Base-by-base conservation (phyloP, 2,888 invertebrate genomes). In the Rhorus exstirpatorius region DNA sequence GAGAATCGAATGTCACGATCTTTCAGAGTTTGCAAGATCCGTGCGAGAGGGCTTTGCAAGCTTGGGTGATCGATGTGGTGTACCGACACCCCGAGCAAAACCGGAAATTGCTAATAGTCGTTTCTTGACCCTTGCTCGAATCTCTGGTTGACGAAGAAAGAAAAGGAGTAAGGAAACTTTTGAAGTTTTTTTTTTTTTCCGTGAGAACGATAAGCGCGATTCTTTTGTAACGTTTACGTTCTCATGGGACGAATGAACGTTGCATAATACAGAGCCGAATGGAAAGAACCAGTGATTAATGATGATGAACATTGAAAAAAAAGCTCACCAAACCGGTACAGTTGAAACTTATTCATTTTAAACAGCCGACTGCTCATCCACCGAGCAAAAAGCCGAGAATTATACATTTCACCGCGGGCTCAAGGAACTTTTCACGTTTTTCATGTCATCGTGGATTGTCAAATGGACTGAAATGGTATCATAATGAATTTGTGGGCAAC, bases 51-150 rank as follows among this genome's bases (percentile, higher is more conserved):
- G n/a, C n/a, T 60, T 46, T 70, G 53, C 24, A 58, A 55, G 46
- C 63, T 61, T 19, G 10, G 19, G 78, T 83, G 82, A 84, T 84
- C 80, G 82, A 84, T 84, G 75, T 60, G 74, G 55, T 63, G 70
- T 75, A 26, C 41, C 49, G 35, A 41, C 44, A 65, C 65, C 53
- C 41, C 38, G 49, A 70, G 71, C 61, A 78, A 80, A 77, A 65
- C 70, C 79, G 80, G 77, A 84, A 78, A 82, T 83, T 84, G 26
- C 78, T 75, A 70, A 71, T 80, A 35, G 61, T 67, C 60, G 55
- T 76, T 76, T 74, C 70, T 38, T 44, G 19, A 68, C 44, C 19
- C 49, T 21, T 17, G 12, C 26, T 58, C 58, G 8, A 41, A 8
- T 26, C 65, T 41, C 10, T 0, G 21, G 35, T 24, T 4, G 55